Base-by-base conservation (phyloP, 2,797 vertebrate genomes). In the Alfaro cultratus region DNA sequence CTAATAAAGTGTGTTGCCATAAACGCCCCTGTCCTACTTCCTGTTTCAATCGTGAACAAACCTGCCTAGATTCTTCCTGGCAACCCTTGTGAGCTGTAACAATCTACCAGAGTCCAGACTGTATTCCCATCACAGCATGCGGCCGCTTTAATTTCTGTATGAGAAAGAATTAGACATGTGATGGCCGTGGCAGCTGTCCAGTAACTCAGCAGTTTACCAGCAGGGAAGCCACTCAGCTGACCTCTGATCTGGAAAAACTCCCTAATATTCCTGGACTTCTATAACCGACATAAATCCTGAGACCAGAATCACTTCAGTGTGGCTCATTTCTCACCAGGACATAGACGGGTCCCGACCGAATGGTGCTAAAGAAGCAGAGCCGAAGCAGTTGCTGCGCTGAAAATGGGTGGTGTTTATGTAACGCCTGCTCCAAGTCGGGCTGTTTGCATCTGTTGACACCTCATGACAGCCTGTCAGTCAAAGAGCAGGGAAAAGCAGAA, bases 391-490 rank as follows among this genome's bases (percentile, higher is more conserved):
- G 57, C 57, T 31, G 31, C 60, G 6, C 60, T 68, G 36, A 68
- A 47, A 43, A 0, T 45, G 13, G 29, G 43, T 26, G 55, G 74
- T 79, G 46, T 34, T 75, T 76, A 45, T 79, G 57, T 21, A 75
- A 77, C 67, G 49, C 0, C 46, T 36, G 72, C 31, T 34, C 12
- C 72, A 36, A 51, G 26, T 10, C 13, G 18, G 72, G 43, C 71
- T 18, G 45, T 72, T 51, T n/a, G 70, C 73, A 70, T 83, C 85
- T 83, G 87, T 91, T 47, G 5, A 80, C 57, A 23, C 83, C 82
- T 86, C n/a, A 0, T 13, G 18, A 73, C 74, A 11, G 73, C 77
- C 83, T 55, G 85, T 82, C 90, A 82, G 73, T 85, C 87, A 83
- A 53, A 64, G 5, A n/a, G 71, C 46, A 57, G 73, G 79, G 29